phyloP scores from a whole-genome alignment of 2,888 invertebrate species.

The Halictus quadricinctus region DNA sequence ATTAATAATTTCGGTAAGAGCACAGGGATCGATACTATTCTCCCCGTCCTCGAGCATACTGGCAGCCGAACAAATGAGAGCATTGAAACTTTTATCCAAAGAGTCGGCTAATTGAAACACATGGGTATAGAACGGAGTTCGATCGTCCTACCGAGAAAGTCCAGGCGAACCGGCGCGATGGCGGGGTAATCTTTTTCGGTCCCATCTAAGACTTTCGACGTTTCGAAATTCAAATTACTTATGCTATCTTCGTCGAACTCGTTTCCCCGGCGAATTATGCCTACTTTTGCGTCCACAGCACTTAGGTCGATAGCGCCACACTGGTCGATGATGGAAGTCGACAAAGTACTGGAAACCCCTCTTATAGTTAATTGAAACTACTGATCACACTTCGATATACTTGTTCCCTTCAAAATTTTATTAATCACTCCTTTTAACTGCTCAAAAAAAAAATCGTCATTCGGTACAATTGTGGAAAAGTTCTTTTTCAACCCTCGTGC shows the following conservation, averaged over 20 bases:
- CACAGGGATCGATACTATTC: background rate
- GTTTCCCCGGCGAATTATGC: conserved; percentile 33
- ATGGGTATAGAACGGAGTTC: background rate
- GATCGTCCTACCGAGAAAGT: background rate
- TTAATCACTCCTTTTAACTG: background rate
- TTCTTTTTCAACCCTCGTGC: background rate
- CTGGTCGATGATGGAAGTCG: conserved; percentile 34
- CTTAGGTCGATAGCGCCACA: conserved; percentile 16
- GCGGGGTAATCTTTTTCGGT: background rate
- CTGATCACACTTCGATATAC: background rate
- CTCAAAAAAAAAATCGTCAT: background rate
- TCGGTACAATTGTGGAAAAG: background rate
- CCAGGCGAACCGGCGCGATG: conserved; percentile 6
- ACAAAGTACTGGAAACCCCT: background rate
- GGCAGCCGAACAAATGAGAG: conserved; percentile 1
- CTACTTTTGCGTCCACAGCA: conserved; percentile 34
- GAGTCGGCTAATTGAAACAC: conserved; percentile 8
- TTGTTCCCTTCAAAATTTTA: background rate
- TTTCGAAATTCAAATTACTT: conserved; percentile 48
- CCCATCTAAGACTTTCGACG: conserved; percentile 12
- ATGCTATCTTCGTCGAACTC: conserved; percentile 22
- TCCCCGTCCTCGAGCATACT: background rate
- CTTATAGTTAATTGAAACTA: background rate
- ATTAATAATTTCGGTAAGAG: conserved; percentile 6
- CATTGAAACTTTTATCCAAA: background rate